Evolutionary conservation across 2,113 vertebrate genomes (phyloP).

Genomic region (Archocentrus centrarchus): DNA sequence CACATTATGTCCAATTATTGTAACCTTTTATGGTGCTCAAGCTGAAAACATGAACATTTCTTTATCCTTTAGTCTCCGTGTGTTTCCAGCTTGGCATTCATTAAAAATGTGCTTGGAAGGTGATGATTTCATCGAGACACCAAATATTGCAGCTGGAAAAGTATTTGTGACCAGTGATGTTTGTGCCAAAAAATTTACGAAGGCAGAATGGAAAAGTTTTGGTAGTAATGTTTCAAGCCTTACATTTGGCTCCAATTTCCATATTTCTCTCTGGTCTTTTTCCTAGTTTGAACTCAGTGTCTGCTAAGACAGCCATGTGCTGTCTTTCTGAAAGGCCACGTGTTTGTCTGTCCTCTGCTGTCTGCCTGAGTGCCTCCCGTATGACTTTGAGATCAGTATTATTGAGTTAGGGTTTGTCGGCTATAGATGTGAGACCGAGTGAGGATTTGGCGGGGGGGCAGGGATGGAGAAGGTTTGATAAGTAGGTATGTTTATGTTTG

Average conservation of each 20-base stretch:
- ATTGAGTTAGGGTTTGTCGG: constrained; percentile 28
- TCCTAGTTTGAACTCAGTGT: constrained; percentile 28
- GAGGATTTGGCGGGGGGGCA: neutral
- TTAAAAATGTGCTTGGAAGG: neutral
- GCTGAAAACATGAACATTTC: neutral
- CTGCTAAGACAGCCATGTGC: neutral
- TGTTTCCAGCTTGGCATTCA: neutral
- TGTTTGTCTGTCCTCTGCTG: constrained; percentile 1
- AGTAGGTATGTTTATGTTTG: constrained; percentile 11
- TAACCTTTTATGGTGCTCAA: constrained; percentile 7
- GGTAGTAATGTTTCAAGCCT: neutral
- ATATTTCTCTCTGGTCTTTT: constrained; percentile 21
- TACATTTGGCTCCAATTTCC: no score
- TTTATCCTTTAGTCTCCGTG: neutral
- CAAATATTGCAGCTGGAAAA: neutral
- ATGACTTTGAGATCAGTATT: constrained; percentile 25
- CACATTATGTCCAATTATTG: constrained; percentile 33
- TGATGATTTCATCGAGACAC: neutral
- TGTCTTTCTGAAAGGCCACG: constrained; percentile 10
- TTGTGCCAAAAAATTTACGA: neutral
- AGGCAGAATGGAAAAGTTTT: neutral
- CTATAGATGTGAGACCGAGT: neutral
- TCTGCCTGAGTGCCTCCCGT: constrained; percentile 13
- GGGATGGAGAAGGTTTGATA: neutral
- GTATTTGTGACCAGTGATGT: neutral